A percentile compares a stretch with the other conserved stretches of the same genome.
phyloP scores from a whole-genome alignment of 2,113 vertebrate species.

The Nycticorax nycticorax region DNA sequence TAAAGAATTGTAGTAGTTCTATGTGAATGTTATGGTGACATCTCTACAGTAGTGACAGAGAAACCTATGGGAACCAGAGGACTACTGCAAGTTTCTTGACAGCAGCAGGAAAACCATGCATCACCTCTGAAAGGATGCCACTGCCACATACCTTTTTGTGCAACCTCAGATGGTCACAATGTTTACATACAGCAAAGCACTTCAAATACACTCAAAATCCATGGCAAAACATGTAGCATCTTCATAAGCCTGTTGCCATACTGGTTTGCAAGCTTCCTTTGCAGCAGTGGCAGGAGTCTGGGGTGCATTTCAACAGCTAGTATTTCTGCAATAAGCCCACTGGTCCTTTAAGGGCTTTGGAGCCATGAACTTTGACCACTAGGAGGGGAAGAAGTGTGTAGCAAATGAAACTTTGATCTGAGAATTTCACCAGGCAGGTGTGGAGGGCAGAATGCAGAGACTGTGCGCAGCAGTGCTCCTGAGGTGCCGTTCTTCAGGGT shows the following conservation, averaged over 20 bases:
- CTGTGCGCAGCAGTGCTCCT: not conserved
- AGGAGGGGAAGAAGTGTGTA: not conserved
- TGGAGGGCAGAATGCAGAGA: not conserved
- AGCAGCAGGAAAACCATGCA: not conserved
- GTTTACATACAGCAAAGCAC: not conserved
- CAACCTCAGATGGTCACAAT: not conserved
- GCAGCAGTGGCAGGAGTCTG: not conserved
- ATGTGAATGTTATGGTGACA: not conserved
- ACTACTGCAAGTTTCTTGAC: not conserved
- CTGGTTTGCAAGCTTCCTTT: not conserved
- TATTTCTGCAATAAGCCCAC: not conserved
- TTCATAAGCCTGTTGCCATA: not conserved
- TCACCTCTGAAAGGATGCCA: not conserved
- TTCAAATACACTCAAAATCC: not conserved
- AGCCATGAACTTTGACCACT: not conserved
- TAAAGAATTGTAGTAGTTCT: not conserved
- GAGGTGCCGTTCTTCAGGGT: rapidly evolving
- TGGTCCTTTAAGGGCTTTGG: not conserved
- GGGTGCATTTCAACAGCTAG: not conserved
- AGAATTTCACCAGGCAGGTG: not conserved
- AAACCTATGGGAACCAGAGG: not conserved
- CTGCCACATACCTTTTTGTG: not conserved
- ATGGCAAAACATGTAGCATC: not conserved
- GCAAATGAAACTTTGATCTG: not conserved
- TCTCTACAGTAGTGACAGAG: not conserved